Evolutionary conservation across 2,888 invertebrate species (phyloP).

Genomic region (Caenorhabditis sp.): DNA sequence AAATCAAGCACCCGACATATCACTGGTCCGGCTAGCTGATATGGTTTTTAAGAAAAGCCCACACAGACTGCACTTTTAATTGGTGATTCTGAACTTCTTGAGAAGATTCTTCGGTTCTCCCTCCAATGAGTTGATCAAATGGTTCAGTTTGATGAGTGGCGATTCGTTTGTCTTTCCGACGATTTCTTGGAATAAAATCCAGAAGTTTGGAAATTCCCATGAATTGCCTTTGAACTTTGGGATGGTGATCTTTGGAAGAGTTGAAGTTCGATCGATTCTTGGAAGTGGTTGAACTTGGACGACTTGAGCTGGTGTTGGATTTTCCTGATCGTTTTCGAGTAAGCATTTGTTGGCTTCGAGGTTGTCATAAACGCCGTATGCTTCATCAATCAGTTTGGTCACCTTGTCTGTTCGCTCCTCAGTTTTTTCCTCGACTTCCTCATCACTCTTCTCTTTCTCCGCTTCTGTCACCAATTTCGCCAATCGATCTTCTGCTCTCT

Average conservation of each 20-base stretch:
- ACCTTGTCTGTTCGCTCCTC: neutral
- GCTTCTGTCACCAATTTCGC: no score
- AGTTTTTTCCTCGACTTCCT: neutral
- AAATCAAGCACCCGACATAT: no score
- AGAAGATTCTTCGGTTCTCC: slow-evolving; percentile 13
- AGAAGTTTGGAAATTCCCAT: slow-evolving; percentile 15
- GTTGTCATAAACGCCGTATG: neutral
- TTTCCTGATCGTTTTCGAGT: neutral
- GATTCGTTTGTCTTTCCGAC: slow-evolving; percentile 1
- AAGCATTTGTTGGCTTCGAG: neutral
- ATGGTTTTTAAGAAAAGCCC: no score
- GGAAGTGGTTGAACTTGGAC: neutral
- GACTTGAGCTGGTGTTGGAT: neutral
- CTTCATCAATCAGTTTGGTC: neutral
- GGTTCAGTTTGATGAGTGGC: slow-evolving; percentile 10
- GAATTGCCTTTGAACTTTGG: slow-evolving; percentile 11
- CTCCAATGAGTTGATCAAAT: slow-evolving; percentile 2
- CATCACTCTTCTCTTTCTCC: neutral
- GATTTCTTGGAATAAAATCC: slow-evolving; percentile 4
- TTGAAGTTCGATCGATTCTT: neutral
- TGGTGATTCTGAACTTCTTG: neutral
- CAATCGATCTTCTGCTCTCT: neutral
- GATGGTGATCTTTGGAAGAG: slow-evolving; percentile 1
- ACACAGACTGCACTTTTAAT: no score
- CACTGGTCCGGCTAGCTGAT: no score